Base-by-base conservation (phyloP, 2,888 invertebrate genomes). In the Merodon equestris region DNA sequence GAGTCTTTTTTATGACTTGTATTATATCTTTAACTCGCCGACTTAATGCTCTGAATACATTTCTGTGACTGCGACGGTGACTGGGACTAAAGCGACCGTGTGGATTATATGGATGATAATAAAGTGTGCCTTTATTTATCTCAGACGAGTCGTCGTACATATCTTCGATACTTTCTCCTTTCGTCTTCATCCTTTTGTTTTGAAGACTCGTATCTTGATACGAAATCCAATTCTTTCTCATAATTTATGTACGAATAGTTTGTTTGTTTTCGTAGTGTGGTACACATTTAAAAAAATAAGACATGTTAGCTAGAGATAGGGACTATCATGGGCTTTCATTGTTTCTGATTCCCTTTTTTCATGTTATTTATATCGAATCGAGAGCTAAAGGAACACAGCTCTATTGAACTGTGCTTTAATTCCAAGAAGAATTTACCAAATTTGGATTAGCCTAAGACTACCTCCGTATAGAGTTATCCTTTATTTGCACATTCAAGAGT, bases 81-180 rank as follows among this genome's bases (percentile, higher is more conserved):
- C n/a, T 48, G 34, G 4, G 42, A 47, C 27, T 18, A 12, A 56
- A 34, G 48, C 48, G 42, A 40, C 56, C 70, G 19, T 71, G 44
- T 63, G 61, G 71, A 71, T 71, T 63, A 63, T 47, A 34, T 34
- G 53, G 61, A 71, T 56, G 71, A 63, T 63, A 71, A 71, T 71
- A 71, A 71, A 71, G 47, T 50, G 60, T 38, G 34, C 36, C 44
- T 61, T 63, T 50, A 63, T 71, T 54, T 71, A 63, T 71, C 34
- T 15, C 14, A 15, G 18, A 36, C 45, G 19, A 27, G 27, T 27
- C 3, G 27, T 27, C 13, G 45, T 15, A 9, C 27, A 14, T 27
- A 10, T 45, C 18, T 40, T 53, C n/a, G 40, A 17, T 19, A 47
- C 51, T 18, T 19, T n/a, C 18, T 34, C n/a, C 14, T 36, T 18